phyloP scores from a whole-genome alignment of 2,797 vertebrate species.

The Pangasius larnaudii region DNA sequence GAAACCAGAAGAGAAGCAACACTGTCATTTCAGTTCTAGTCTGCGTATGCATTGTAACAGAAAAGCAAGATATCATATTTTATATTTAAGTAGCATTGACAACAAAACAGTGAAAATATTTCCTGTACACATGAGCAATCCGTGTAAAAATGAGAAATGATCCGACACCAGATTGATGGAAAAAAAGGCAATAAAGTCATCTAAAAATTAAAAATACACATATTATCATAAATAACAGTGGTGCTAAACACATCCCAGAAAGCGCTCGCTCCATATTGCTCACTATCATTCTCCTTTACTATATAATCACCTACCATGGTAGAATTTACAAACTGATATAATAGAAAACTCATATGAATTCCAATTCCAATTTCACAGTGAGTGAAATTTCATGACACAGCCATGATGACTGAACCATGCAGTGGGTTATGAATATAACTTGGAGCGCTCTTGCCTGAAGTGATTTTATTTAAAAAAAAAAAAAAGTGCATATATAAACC shows the following conservation, averaged over 20 bases:
- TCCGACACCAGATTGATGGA: not conserved
- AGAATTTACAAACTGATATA: not conserved
- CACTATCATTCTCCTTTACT: not conserved
- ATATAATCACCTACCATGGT: not conserved
- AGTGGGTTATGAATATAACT: not conserved
- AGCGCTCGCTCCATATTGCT: not conserved
- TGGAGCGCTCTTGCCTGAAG: not conserved
- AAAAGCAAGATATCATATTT: not conserved
- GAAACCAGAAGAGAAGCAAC: not conserved
- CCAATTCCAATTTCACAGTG: not conserved
- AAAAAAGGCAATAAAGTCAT: not conserved
- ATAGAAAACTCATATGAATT: slow-evolving; percentile 1
- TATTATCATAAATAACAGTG: not conserved
- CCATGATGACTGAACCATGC: not conserved
- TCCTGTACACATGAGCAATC: not conserved
- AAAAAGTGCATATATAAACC: not conserved
- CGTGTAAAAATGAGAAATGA: not conserved
- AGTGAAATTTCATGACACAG: not conserved
- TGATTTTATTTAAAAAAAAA: not conserved
- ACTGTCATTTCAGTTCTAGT: not conserved
- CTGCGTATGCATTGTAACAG: not conserved
- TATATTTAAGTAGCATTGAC: not conserved
- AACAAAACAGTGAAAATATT: not conserved
- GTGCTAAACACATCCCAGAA: not conserved
- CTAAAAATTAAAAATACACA: not conserved